Evolutionary conservation across 2,113 vertebrate species (phyloP).

Genomic region (Anser cygnoides): DNA sequence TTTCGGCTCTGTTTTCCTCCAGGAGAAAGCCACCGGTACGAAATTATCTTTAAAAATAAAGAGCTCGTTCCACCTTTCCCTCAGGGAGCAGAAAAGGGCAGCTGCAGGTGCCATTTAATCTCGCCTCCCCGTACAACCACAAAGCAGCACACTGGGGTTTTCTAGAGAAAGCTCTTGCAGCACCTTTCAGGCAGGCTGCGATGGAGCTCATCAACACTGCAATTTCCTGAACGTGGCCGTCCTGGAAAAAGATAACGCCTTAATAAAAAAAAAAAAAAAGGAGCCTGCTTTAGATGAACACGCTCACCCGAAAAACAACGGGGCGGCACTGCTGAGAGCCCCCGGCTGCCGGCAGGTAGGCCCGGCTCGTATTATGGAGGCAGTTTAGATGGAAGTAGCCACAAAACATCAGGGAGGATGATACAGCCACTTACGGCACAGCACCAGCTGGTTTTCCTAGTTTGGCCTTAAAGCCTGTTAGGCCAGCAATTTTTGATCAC

Average conservation of each 20-base stretch:
- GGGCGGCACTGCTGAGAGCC: not conserved
- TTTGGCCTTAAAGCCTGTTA: constrained; percentile 64
- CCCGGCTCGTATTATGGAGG: constrained; percentile 20
- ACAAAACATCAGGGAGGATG: constrained; percentile 43
- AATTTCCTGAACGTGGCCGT: not conserved
- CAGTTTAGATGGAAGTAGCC: constrained; percentile 40
- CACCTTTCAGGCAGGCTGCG: constrained; percentile 23
- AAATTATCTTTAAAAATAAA: not conserved
- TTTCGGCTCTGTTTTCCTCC: not conserved
- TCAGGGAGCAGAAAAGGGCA: not conserved
- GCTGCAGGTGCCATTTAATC: not conserved
- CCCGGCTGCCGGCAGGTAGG: not conserved
- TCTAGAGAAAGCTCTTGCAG: not conserved
- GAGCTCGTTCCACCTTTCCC: not conserved
- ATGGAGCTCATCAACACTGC: not conserved
- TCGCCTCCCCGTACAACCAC: not conserved
- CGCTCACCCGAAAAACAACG: not conserved
- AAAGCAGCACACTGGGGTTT: not conserved
- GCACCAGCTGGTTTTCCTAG: constrained; percentile 55
- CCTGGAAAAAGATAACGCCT: not conserved
- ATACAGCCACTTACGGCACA: constrained; percentile 69
- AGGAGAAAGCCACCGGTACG: not conserved
- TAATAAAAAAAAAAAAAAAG: not conserved
- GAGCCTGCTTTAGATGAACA: not conserved
- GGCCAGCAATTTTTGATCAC: not conserved